Conservation (phyloP, 2,888 invertebrate species). For the Tuberolachnus salignus region DNA sequence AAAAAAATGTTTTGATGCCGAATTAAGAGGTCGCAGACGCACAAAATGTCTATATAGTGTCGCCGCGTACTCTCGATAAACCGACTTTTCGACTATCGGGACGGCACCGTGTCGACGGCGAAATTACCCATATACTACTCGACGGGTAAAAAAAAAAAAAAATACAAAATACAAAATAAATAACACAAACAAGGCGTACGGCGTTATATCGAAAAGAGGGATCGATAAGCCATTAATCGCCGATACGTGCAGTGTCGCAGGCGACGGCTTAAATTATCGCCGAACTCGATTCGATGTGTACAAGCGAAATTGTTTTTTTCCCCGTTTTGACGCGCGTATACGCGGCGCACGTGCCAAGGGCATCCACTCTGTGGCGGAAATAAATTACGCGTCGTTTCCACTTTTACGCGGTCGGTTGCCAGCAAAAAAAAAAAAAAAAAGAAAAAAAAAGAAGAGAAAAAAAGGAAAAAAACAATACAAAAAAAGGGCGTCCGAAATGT, state of each 20-base stretch:
- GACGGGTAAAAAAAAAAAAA: too few relatives aligned
- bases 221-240: conserved; percentile 13
- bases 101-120: too few relatives aligned
- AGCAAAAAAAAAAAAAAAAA: conserved; percentile 4
- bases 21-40: too few relatives aligned
- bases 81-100: too few relatives aligned
- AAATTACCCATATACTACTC: too few relatives aligned
- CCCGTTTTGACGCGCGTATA: neutral
- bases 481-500: neutral
- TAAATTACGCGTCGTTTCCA: conserved; percentile 18
- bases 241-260: neutral
- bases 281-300: neutral
- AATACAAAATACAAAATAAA: too few relatives aligned
- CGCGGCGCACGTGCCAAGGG: conserved; percentile 31
- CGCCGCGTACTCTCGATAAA: too few relatives aligned
- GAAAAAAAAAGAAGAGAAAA: too few relatives aligned
- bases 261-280: neutral
- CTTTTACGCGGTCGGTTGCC: conserved; percentile 31
- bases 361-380: neutral
- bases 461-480: too few relatives aligned
- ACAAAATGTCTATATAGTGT: too few relatives aligned
- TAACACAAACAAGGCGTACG: neutral
- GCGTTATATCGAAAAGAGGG: too few relatives aligned
- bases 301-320: neutral
- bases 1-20: too few relatives aligned